These are phyloP conservation scores for Laticauda laticaudata DNA, from an alignment of 2,113 vertebrate genomes.

Conservation along the genomic window DNA sequence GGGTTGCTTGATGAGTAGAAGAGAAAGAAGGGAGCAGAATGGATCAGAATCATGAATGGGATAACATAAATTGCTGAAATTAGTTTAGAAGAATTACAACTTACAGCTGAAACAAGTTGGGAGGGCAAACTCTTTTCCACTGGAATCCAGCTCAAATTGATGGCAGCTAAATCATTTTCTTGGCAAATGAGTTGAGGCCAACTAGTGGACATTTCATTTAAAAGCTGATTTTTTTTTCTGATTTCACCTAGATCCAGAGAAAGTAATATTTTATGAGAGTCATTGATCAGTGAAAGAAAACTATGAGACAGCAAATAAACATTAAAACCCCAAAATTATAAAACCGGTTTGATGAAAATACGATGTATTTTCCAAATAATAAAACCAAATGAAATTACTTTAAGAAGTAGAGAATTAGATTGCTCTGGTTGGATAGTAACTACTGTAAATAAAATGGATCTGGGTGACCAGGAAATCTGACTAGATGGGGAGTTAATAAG, in stretches of 20 bases:
- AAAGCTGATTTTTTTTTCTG: background rate
- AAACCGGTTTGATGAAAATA: background rate
- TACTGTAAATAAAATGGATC: background rate
- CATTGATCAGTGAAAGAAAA: background rate
- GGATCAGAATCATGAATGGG: background rate
- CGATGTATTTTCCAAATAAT: background rate
- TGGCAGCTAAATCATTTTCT: background rate
- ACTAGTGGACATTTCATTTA: background rate
- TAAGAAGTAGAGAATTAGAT: background rate
- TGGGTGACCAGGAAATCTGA: background rate
- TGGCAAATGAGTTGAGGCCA: background rate
- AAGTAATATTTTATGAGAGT: background rate
- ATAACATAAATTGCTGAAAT: background rate
- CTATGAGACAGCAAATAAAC: background rate
- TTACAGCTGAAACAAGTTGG: background rate
- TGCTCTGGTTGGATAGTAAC: background rate
- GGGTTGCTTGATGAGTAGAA: background rate
- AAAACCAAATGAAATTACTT: background rate
- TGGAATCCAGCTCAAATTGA: background rate
- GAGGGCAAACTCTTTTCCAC: background rate
- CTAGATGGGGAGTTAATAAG: background rate
- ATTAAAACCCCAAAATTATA: background rate
- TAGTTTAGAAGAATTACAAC: background rate
- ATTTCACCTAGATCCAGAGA: background rate
- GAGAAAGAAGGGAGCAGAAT: background rate